Evolutionary conservation across 2,113 vertebrate genomes (phyloP).

Genomic region (Brachyhypopomus gauderio): DNA sequence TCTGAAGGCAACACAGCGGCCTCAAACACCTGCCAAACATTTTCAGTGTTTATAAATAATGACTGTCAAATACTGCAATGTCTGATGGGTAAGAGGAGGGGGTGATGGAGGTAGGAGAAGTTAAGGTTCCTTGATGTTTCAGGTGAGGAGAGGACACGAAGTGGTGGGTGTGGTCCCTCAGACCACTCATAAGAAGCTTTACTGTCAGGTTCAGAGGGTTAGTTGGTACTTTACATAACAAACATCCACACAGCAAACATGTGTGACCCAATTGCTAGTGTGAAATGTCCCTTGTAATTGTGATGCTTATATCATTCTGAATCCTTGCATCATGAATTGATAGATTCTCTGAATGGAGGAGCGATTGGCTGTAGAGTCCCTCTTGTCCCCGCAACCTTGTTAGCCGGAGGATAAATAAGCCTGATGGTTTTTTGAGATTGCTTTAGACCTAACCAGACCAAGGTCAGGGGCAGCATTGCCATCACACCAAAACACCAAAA

Average conservation of each 20-base stretch:
- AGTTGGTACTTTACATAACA: not conserved
- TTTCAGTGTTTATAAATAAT: not conserved
- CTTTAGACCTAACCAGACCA: conserved; percentile 77
- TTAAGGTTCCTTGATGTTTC: not conserved
- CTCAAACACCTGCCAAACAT: conserved; percentile 62
- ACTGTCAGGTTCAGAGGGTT: not conserved
- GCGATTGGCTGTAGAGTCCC: conserved; percentile 71
- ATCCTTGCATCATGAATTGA: conserved; percentile 72
- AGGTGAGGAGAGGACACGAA: not conserved
- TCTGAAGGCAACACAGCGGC: conserved; percentile 58
- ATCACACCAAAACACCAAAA: not conserved
- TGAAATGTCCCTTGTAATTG: conserved; percentile 64
- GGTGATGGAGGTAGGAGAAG: not conserved
- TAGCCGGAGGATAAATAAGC: conserved; percentile 81
- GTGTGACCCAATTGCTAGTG: conserved; percentile 71
- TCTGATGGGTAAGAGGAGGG: conserved; percentile 35
- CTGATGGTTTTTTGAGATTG: conserved; percentile 60
- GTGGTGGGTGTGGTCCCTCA: not conserved
- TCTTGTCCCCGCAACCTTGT: conserved; percentile 74
- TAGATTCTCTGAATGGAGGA: conserved; percentile 81
- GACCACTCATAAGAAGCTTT: not conserved
- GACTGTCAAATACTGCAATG: not conserved
- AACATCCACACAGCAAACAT: conserved; percentile 75
- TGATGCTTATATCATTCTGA: conserved; percentile 75
- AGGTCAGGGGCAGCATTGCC: conserved; percentile 58